Evolutionary conservation across 1,140 invertebrate species (phyloP).

Genomic region (Papilio polytes): DNA sequence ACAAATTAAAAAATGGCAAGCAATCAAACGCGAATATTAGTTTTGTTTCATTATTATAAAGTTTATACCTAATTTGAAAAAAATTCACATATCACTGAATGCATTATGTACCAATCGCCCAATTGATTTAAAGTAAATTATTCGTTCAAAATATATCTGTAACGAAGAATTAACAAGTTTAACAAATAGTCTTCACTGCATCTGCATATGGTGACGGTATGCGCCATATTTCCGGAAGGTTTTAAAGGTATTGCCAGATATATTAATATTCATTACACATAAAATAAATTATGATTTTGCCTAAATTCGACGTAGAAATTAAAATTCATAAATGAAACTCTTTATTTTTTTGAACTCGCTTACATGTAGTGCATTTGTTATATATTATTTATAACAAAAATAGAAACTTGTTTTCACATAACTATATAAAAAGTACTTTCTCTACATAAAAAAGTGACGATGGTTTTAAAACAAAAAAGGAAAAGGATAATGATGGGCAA

Average conservation of each 20-base stretch:
- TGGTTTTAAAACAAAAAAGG: too few species aligned
- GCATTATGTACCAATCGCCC: conserved; percentile 57
- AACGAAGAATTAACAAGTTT: conserved; percentile 74
- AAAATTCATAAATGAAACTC: background rate
- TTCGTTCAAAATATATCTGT: conserved; percentile 68
- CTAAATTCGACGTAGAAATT: background rate
- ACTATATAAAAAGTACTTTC: background rate
- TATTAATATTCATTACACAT: conserved; percentile 42
- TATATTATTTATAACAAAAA: background rate
- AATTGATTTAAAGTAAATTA: conserved; percentile 56
- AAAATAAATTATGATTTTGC: background rate
- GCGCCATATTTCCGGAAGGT: conserved; percentile 76
- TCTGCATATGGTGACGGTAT: conserved; percentile 78
- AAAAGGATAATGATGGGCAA: too few species aligned
- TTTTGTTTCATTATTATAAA: conserved; percentile 54
- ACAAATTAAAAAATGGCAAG: conserved; percentile 53
- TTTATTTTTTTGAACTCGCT: background rate
- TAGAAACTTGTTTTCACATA: background rate
- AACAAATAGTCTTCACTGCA: conserved; percentile 75
- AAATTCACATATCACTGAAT: conserved; percentile 76
- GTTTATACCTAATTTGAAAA: conserved; percentile 74
- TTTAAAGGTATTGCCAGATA: conserved; percentile 47
- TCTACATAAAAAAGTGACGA: too few species aligned
- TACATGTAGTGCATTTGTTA: background rate
- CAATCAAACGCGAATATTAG: conserved; percentile 52